Base-by-base conservation (phyloP, 2,113 vertebrate species). In the Anseranas semipalmata region DNA sequence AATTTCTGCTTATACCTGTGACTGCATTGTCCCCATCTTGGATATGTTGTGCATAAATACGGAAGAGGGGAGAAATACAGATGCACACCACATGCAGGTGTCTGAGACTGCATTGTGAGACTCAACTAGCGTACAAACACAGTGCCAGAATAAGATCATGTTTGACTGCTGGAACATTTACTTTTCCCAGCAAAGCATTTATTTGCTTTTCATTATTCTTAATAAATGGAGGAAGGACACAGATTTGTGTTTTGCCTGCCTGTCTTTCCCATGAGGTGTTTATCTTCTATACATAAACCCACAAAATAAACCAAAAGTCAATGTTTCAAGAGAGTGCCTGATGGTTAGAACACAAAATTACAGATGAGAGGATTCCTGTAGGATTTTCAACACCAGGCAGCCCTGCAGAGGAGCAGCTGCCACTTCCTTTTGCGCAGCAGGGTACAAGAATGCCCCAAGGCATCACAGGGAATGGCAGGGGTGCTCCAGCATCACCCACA, bases 171-270 rank as follows among this genome's bases (percentile, higher is more conserved):
- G 63, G 41, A 92, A 84, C 46, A 70, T 83, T 88, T 83, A 58
- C 45, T 88, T 94, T 90, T 79, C 59, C 37, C 43, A 76, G 82
- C 9, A 83, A 94, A 62, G 63, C 28, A 58, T 80, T 83, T 88
- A 50, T 85, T 88, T 96, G 13, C 52, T 90, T 89, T 96, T 92
- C 65, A 78, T 65, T 84, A 48, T 84, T 91, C 21, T 91, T 93
- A 93, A 72, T 90, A 90, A 71, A 86, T 46, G 39, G 52, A 93
- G 68, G 90, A 92, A 71, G 12, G 33, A 75, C 68, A 55, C 24
- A 78, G 33, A 65, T 90, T 71, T 93, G 30, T 90, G 65, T 68
- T 96, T 94, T 89, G 12, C 48, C 77, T 78, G 73, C 32, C 56
- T 84, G 63, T 67, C 68, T 83, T 96, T 90, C 65, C 79, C 62